A percentile compares a stretch with the other conserved stretches of the same genome.
These are phyloP conservation scores for Myocastor coypus DNA, from an alignment of 2,113 vertebrate genomes.

Conservation along the genomic window DNA sequence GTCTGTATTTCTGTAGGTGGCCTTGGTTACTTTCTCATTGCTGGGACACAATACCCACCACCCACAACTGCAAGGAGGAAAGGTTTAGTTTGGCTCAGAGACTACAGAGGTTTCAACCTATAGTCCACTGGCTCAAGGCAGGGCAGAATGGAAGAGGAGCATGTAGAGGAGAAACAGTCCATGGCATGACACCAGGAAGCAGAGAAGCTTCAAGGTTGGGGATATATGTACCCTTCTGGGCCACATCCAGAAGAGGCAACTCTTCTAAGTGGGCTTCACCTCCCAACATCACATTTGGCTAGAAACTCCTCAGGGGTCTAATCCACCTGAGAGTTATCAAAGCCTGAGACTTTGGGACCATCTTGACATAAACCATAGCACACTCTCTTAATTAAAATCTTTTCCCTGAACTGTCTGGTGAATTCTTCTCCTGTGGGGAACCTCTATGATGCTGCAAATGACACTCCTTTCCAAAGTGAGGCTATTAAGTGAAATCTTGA, in stretches of 20 bases:
- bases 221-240: neutral
- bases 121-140: neutral
- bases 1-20: neutral
- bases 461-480: neutral
- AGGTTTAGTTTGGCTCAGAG: neutral
- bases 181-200: neutral
- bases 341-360: neutral
- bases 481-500: slow-evolving; percentile 3
- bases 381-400: neutral
- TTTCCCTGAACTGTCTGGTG: neutral
- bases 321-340: neutral
- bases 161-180: neutral
- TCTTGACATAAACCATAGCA: neutral
- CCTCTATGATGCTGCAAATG: neutral
- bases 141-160: neutral
- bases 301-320: neutral
- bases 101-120: neutral
- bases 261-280: neutral
- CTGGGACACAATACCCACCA: neutral
- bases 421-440: neutral
- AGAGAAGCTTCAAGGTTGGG: neutral
- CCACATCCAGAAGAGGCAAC: neutral
- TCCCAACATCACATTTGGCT: neutral
- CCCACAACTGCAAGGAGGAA: neutral
- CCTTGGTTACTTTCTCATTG: neutral